Conservation (phyloP, 2,888 invertebrate genomes). For the Lathronympha strigana region DNA sequence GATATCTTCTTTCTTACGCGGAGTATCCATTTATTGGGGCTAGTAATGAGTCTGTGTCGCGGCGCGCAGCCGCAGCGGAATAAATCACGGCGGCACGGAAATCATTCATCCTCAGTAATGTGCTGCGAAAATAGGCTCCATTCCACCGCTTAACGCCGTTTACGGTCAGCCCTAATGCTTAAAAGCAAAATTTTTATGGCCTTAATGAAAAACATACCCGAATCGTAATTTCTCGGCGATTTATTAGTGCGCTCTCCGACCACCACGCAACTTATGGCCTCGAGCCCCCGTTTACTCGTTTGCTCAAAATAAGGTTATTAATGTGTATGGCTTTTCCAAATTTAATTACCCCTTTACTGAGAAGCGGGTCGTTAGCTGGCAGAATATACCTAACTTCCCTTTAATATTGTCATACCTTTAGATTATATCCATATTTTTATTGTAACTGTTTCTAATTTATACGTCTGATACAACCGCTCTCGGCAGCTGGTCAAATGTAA, state of each 20-base stretch:
- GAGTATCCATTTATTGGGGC: slow-evolving; percentile 69
- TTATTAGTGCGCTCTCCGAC: slow-evolving; percentile 46
- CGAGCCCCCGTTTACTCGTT: slow-evolving; percentile 32
- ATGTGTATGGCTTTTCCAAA: slow-evolving; percentile 32
- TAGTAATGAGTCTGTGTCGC: slow-evolving; percentile 72
- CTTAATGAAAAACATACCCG: slow-evolving; percentile 64
- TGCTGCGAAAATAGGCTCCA: slow-evolving; percentile 83
- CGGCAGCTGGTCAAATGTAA: slow-evolving; percentile 22
- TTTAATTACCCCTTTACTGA: slow-evolving; percentile 33
- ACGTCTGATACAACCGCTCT: slow-evolving; percentile 20
- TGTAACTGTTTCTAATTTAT: too few relatives aligned
- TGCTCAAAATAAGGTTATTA: slow-evolving; percentile 35
- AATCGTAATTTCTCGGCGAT: slow-evolving; percentile 49
- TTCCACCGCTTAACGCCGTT: slow-evolving; percentile 65
- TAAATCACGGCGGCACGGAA: slow-evolving; percentile 81
- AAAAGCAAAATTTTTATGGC: slow-evolving; percentile 62
- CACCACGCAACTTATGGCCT: slow-evolving; percentile 40
- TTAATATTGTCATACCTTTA: neutral
- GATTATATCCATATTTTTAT: too few relatives aligned
- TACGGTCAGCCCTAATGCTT: slow-evolving; percentile 64
- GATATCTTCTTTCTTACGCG: slow-evolving; percentile 65
- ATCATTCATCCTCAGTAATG: slow-evolving; percentile 83
- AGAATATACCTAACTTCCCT: neutral
- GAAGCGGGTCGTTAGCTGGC: slow-evolving; percentile 22
- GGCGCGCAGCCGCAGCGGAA: slow-evolving; percentile 63